Evolutionary conservation across 2,888 invertebrate genomes (phyloP).

Genomic region (Iselma pallidipennis): DNA sequence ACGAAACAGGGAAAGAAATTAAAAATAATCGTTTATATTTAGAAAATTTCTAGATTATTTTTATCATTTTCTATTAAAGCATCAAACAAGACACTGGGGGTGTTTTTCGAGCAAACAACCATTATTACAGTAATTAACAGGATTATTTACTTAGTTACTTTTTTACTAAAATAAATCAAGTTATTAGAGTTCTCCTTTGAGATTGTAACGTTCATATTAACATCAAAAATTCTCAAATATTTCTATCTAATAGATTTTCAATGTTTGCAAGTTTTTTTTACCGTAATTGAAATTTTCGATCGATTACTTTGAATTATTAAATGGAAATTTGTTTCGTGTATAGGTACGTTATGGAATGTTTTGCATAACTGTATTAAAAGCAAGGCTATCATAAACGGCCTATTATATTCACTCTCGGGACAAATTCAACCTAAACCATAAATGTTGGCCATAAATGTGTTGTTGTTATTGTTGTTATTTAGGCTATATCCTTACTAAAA

Average conservation of each 20-base stretch:
- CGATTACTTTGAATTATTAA: no score
- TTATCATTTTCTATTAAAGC: neutral
- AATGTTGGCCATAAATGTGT: neutral
- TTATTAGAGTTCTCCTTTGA: neutral
- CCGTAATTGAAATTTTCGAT: no score
- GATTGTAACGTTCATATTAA: neutral
- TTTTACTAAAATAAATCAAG: no score
- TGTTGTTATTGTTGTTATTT: neutral
- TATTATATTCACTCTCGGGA: neutral
- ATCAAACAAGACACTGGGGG: no score
- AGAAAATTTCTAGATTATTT: neutral
- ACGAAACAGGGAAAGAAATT: neutral
- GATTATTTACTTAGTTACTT: no score
- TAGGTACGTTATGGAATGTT: no score
- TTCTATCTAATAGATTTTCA: no score
- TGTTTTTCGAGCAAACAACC: no score
- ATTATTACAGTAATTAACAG: no score
- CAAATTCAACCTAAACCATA: neutral
- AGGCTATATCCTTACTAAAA: neutral
- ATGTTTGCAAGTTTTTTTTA: no score
- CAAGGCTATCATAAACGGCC: neutral
- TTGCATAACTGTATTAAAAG: no score
- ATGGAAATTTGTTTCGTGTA: no score
- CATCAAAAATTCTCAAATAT: neutral
- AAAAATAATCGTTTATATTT: neutral